Percentiles rank a stretch among this genome's conserved stretches.
These are phyloP conservation scores for Drosophila neoperkinsi DNA, from an alignment of 2,888 invertebrate species.

Conservation along the genomic window DNA sequence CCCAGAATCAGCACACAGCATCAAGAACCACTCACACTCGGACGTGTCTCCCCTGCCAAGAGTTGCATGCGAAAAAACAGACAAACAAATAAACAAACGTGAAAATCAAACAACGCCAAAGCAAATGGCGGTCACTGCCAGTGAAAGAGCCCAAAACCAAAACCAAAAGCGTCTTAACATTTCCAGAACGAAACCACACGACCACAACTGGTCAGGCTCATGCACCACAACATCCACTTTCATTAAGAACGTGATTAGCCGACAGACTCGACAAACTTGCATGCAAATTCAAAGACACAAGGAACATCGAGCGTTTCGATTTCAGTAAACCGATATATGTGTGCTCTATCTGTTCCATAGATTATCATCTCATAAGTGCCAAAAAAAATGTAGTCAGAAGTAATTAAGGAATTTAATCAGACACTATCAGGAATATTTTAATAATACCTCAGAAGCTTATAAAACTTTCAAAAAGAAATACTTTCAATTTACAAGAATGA, in stretches of 20 bases:
- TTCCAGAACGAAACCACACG: constrained; percentile 55
- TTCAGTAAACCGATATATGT: background rate
- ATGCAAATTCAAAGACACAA: constrained; percentile 64
- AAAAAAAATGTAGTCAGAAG: background rate
- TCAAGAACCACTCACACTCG: constrained; percentile 27
- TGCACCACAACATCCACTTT: constrained; percentile 68
- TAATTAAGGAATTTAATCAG: background rate
- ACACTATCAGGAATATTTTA: background rate
- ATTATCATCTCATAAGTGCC: background rate
- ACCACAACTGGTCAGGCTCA: constrained; percentile 33
- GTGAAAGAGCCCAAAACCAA: constrained; percentile 55
- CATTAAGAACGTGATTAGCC: constrained; percentile 82
- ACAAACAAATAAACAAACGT: constrained; percentile 63
- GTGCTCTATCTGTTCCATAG: constrained; percentile 29
- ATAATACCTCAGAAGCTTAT: background rate
- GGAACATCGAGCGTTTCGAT: constrained; percentile 2
- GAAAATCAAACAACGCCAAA: constrained; percentile 67
- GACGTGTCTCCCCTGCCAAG: constrained; percentile 24
- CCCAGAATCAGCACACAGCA: constrained; percentile 59
- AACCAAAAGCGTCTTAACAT: constrained; percentile 25
- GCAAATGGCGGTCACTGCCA: constrained; percentile 79
- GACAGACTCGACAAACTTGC: constrained; percentile 53
- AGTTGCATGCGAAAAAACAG: constrained; percentile 66
- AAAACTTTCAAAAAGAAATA: background rate
- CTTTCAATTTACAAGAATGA: background rate